phyloP scores from a whole-genome alignment of 2,888 invertebrate species.

The Eristalinus sepulchralis region DNA sequence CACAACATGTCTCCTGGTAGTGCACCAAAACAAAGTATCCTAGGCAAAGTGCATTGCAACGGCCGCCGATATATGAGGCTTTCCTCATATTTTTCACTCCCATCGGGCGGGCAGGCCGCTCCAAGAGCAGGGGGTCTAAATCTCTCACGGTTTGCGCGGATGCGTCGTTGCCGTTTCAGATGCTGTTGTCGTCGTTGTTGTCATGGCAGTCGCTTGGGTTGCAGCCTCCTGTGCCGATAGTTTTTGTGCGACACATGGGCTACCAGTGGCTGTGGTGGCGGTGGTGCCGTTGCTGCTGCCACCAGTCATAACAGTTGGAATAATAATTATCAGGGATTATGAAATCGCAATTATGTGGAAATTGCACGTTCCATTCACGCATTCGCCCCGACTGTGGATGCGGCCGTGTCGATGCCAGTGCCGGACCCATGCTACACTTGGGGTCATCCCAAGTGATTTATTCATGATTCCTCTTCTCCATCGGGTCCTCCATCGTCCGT shows the following conservation, averaged over 20 bases:
- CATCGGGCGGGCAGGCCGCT: slow-evolving; percentile 5
- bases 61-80: slow-evolving; percentile 48
- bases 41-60: slow-evolving; percentile 22
- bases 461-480: slow-evolving; percentile 59
- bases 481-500: neutral
- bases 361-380: slow-evolving; percentile 67
- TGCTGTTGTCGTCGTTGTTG: slow-evolving; percentile 3
- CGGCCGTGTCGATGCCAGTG: neutral
- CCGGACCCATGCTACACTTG: slow-evolving; percentile 51
- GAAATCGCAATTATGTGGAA: slow-evolving; percentile 69
- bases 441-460: slow-evolving; percentile 65
- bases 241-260: slow-evolving; percentile 51
- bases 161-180: slow-evolving; percentile 34
- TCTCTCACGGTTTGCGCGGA: slow-evolving; percentile 68
- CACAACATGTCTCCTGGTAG: slow-evolving; percentile 54
- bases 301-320: slow-evolving; percentile 66
- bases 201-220: slow-evolving; percentile 1
- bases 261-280: slow-evolving; percentile 5
- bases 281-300: slow-evolving; percentile 23
- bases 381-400: slow-evolving; percentile 29
- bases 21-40: slow-evolving; percentile 60
- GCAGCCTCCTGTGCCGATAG: slow-evolving; percentile 33
- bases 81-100: slow-evolving; percentile 58
- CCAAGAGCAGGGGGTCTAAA: slow-evolving; percentile 33
- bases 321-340: slow-evolving; percentile 70